phyloP scores from a whole-genome alignment of 2,113 vertebrate species.

The Sardina pilchardus region DNA sequence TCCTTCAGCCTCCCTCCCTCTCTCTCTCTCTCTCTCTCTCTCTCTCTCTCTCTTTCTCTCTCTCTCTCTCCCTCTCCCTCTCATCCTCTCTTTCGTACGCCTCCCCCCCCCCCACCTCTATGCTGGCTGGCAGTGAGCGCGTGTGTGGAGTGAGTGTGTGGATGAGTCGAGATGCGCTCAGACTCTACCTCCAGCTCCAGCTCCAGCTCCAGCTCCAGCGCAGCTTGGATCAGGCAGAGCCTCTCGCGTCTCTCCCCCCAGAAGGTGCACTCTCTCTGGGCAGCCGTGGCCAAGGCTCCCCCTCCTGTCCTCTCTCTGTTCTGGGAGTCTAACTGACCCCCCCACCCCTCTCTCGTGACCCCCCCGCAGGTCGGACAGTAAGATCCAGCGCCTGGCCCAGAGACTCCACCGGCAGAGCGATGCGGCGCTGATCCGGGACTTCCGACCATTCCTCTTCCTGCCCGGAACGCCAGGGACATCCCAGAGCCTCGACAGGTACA shows the following conservation, averaged over 20 bases:
- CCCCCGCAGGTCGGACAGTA: conserved; percentile 81
- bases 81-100: neutral
- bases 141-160: too few species aligned
- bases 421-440: conserved; percentile 81
- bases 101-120: neutral
- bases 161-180: too few species aligned
- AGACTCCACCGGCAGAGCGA: conserved; percentile 77
- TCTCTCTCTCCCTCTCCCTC: neutral
- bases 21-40: conserved; percentile 25
- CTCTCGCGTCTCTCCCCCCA: too few species aligned
- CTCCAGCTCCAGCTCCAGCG: too few species aligned
- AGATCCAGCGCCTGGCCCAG: conserved; percentile 75
- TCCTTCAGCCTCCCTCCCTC: conserved; percentile 23
- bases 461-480: conserved; percentile 67
- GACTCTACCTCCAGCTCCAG: too few species aligned
- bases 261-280: too few species aligned
- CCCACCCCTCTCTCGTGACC: conserved; percentile 12
- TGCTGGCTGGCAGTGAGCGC: too few species aligned
- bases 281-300: too few species aligned
- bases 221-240: neutral
- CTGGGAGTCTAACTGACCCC: conserved; percentile 19
- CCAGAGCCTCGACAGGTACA: conserved; percentile 82
- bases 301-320: conserved; percentile 50
- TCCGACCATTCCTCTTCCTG: conserved; percentile 75
- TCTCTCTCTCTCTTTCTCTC: conserved; percentile 2